These are phyloP conservation scores for Distichodus sexfasciatus DNA, from an alignment of 2,797 vertebrate species.

Conservation along the genomic window DNA sequence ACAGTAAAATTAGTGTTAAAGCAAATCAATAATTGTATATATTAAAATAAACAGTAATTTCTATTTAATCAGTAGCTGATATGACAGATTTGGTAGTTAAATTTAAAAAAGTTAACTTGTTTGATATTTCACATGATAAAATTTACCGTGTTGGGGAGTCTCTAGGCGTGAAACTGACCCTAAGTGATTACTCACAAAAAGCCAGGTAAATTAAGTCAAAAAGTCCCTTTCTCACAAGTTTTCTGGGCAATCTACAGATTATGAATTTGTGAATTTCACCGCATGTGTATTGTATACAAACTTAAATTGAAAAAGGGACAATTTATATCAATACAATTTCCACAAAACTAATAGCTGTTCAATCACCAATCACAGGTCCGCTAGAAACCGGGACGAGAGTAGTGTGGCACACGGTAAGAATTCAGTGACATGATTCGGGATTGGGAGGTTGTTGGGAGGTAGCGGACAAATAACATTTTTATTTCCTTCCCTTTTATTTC, in stretches of 20 bases:
- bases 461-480: neutral
- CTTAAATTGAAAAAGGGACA: constrained; percentile 10
- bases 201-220: no score
- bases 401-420: neutral
- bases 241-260: no score
- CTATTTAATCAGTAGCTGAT: constrained; percentile 11
- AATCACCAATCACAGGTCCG: neutral
- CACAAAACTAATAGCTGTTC: neutral
- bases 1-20: constrained; percentile 23
- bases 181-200: no score
- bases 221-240: no score
- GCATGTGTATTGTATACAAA: constrained; percentile 8
- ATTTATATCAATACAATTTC: neutral
- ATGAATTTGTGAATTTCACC: constrained; percentile 10
- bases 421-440: neutral
- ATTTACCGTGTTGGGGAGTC: neutral
- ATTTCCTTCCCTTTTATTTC: neutral
- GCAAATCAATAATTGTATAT: constrained; percentile 9
- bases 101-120: constrained; percentile 35
- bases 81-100: constrained; percentile 34
- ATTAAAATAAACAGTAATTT: constrained; percentile 36
- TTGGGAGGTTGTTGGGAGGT: neutral
- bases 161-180: no score
- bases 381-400: neutral
- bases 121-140: constrained; percentile 10